Conservation (phyloP, 2,797 vertebrate genomes). For the Yasuhikotakia modesta region DNA sequence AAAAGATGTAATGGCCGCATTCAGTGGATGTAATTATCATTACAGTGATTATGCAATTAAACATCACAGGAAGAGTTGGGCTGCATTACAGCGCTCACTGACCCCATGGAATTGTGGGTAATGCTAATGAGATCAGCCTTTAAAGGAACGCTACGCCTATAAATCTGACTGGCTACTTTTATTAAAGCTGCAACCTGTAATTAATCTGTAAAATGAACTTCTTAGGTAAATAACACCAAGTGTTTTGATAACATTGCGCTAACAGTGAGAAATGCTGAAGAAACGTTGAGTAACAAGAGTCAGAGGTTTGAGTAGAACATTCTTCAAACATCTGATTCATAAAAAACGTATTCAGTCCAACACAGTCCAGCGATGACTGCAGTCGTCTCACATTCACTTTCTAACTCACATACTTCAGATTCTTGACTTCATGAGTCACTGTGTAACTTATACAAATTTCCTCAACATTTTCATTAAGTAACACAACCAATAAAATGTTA, state of each 20-base stretch:
- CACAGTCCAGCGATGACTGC: too few species aligned
- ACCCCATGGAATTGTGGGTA: slow-evolving; percentile 3
- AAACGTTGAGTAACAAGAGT: background rate
- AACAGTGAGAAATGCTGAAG: too few species aligned
- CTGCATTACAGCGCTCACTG: slow-evolving; percentile 1
- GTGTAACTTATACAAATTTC: too few species aligned
- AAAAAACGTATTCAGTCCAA: too few species aligned
- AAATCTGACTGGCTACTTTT: background rate
- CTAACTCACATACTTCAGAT: background rate
- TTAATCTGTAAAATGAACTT: too few species aligned
- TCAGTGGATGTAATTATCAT: slow-evolving; percentile 23
- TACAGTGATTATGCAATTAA: slow-evolving; percentile 46
- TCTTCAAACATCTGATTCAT: background rate
- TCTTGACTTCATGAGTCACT: background rate
- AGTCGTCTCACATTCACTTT: background rate
- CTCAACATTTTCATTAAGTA: too few species aligned
- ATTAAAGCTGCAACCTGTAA: background rate
- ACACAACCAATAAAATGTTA: too few species aligned
- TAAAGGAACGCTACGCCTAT: background rate
- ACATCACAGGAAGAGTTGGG: slow-evolving; percentile 28
- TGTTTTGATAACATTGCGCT: too few species aligned
- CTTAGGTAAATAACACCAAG: background rate
- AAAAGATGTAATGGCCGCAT: slow-evolving; percentile 21
- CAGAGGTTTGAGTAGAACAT: background rate
- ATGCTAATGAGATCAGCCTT: slow-evolving; percentile 6